Conservation (phyloP, 1,140 invertebrate species). For the Leptopilina boulardi region DNA sequence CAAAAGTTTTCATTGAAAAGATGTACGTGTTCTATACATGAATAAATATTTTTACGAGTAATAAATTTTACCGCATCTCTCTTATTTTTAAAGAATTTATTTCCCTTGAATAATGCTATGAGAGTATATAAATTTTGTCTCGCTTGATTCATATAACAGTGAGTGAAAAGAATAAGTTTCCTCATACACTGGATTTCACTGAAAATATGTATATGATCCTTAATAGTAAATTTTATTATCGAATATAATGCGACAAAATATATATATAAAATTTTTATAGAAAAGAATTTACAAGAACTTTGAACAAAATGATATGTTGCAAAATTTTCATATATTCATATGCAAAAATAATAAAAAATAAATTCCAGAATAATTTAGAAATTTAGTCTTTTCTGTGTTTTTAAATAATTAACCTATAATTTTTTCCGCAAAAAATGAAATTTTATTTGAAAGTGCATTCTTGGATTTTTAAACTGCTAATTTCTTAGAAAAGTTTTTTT, state of each 20-base stretch:
- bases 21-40: not conserved
- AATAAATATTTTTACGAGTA: constrained; percentile 14
- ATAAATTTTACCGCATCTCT: constrained; percentile 1
- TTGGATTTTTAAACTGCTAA: too few species aligned
- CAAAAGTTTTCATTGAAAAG: too few species aligned
- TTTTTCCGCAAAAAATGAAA: too few species aligned
- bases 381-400: too few species aligned
- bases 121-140: constrained; percentile 9
- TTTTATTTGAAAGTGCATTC: too few species aligned
- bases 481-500: too few species aligned
- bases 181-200: not conserved
- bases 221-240: not conserved
- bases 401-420: too few species aligned
- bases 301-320: too few species aligned
- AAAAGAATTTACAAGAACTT: not conserved
- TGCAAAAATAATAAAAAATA: too few species aligned
- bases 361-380: too few species aligned
- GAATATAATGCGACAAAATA: not conserved
- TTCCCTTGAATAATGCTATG: constrained; percentile 9
- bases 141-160: constrained; percentile 8
- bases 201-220: not conserved
- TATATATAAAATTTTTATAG: not conserved
- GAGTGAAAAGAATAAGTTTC: not conserved
- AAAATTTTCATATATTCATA: too few species aligned
- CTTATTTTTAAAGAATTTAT: constrained; percentile 1